These are phyloP conservation scores for Macaca mulatta DNA, from an alignment of 2,113 vertebrate genomes.

Conservation along the genomic window DNA sequence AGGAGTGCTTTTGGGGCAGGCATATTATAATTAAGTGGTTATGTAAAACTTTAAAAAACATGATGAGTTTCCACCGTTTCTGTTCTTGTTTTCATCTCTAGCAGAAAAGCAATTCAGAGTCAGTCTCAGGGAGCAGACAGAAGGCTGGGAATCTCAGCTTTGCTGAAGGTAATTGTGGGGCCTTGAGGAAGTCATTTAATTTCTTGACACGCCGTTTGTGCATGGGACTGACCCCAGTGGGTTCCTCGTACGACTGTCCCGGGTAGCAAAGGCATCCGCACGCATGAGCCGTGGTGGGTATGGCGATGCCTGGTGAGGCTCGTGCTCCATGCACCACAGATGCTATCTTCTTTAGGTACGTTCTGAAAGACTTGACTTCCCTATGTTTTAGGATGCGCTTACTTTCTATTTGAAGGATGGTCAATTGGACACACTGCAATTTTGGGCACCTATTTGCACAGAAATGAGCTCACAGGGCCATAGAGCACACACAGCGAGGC, in stretches of 20 bases:
- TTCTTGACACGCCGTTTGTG: background rate
- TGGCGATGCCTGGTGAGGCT: fast-evolving
- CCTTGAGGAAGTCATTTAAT: background rate
- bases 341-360: background rate
- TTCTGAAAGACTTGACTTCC: background rate
- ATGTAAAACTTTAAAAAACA: background rate
- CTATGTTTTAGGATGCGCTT: fast-evolving
- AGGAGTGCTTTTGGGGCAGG: background rate
- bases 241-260: fast-evolving
- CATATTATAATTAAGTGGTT: background rate
- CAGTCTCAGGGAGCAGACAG: background rate
- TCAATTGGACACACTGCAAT: background rate
- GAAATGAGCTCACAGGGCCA: too few species aligned
- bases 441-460: too few species aligned
- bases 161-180: background rate
- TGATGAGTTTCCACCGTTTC: fast-evolving
- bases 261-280: background rate
- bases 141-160: too few species aligned
- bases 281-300: fast-evolving
- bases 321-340: too few species aligned
- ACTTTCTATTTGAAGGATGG: background rate
- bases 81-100: background rate
- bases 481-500: too few species aligned
- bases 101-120: too few species aligned
- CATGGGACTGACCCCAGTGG: fast-evolving